Conservation (phyloP, 2,888 invertebrate species). For the Cyclophora punctaria region DNA sequence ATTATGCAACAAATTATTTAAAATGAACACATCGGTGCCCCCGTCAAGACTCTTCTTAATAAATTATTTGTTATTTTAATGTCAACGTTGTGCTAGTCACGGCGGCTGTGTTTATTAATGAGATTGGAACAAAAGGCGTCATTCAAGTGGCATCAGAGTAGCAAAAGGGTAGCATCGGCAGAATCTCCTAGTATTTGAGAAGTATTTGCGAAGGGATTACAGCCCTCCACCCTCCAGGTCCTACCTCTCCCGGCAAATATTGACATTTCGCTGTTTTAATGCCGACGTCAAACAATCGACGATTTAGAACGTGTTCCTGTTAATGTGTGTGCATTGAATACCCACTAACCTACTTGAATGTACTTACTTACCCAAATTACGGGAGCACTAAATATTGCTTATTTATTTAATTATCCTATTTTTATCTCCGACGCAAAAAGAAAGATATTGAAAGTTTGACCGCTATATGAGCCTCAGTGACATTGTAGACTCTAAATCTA, state of each 20-base stretch:
- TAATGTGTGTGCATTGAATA: slow-evolving; percentile 17
- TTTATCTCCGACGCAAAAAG: too few species aligned
- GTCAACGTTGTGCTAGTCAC: slow-evolving; percentile 14
- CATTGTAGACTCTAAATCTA: too few species aligned
- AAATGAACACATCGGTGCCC: too few species aligned
- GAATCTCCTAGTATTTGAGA: slow-evolving; percentile 55
- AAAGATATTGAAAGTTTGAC: too few species aligned
- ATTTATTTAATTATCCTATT: too few species aligned
- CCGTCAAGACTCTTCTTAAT: too few species aligned
- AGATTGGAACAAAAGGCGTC: slow-evolving; percentile 42
- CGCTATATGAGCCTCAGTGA: too few species aligned
- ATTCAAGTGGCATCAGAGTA: slow-evolving; percentile 7
- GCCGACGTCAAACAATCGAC: slow-evolving; percentile 72
- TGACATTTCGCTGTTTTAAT: slow-evolving; percentile 73
- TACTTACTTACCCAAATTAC: too few species aligned
- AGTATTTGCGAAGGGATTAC: slow-evolving; percentile 64
- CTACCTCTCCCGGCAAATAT: slow-evolving; percentile 54
- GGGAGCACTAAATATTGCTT: too few species aligned
- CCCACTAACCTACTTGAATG: too few species aligned
- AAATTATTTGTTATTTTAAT: slow-evolving; percentile 15
- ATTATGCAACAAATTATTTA: too few species aligned
- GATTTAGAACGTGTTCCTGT: slow-evolving; percentile 42
- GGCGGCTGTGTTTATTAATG: slow-evolving; percentile 44
- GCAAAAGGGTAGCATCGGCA: slow-evolving; percentile 40
- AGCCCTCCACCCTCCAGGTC: slow-evolving; percentile 43